Conservation (phyloP, 2,113 vertebrate species). For the Catagonus wagneri region DNA sequence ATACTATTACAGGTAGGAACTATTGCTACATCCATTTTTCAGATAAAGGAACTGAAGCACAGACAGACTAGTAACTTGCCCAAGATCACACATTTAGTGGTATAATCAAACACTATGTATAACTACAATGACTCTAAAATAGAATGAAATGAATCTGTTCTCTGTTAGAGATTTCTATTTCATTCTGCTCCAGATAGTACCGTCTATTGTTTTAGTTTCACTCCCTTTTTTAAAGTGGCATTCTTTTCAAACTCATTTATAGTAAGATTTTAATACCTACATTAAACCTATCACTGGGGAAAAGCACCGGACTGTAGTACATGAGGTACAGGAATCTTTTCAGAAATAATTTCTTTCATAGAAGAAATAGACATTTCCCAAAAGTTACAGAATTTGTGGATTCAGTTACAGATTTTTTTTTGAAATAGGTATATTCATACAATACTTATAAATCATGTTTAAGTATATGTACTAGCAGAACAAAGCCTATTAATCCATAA, state of each 20-base stretch:
- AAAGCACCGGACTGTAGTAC: neutral
- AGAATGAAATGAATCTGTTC: constrained; percentile 3
- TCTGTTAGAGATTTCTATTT: neutral
- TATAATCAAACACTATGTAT: neutral
- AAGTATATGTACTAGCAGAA: constrained; percentile 48
- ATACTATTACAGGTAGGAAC: neutral
- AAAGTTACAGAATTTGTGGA: neutral
- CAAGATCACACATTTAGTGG: neutral
- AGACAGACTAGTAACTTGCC: neutral
- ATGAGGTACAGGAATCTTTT: neutral
- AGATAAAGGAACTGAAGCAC: neutral
- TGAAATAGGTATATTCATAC: constrained; percentile 22
- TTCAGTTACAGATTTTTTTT: constrained; percentile 1
- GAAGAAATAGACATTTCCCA: neutral
- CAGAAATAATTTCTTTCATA: neutral
- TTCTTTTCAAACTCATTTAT: neutral
- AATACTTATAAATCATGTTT: constrained; percentile 52
- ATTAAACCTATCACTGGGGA: neutral
- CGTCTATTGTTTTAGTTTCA: neutral
- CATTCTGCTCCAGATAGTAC: neutral
- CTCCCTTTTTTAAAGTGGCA: neutral
- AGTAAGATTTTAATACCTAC: neutral
- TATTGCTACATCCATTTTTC: neutral
- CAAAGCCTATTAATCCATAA: constrained; percentile 55
- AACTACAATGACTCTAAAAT: neutral